These are phyloP conservation scores for Gymnobelideus leadbeateri DNA, from an alignment of 2,113 vertebrate species.

Conservation along the genomic window DNA sequence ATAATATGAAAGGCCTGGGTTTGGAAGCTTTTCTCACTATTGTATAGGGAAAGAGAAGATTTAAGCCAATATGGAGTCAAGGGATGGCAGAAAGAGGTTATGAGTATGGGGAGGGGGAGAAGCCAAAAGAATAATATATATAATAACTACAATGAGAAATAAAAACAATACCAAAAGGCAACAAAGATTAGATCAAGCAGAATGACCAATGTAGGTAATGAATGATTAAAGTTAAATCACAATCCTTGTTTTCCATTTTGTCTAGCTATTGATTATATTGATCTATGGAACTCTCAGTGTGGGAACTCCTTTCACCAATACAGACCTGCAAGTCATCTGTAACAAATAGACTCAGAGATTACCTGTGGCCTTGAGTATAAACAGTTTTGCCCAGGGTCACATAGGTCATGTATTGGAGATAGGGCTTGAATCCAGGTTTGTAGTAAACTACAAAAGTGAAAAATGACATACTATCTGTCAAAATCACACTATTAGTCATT, in stretches of 20 bases:
- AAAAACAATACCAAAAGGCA: too few relatives aligned
- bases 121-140: too few relatives aligned
- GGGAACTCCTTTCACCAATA: background rate
- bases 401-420: background rate
- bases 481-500: background rate
- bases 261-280: background rate
- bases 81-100: too few relatives aligned
- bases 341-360: background rate
- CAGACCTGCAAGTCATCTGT: background rate
- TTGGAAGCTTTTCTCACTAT: too few relatives aligned
- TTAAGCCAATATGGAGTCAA: too few relatives aligned
- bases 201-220: background rate
- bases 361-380: background rate
- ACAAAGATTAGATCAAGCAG: background rate
- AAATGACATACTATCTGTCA: background rate
- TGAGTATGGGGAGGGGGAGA: too few relatives aligned
- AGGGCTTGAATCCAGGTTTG: background rate
- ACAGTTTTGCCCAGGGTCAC: background rate
- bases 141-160: too few relatives aligned
- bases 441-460: background rate
- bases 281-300: background rate
- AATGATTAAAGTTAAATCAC: background rate
- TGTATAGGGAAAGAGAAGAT: too few relatives aligned
- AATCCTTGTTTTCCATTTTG: background rate
- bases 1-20: too few relatives aligned